phyloP scores from a whole-genome alignment of 2,113 vertebrate species.

The Hymenochirus boettgeri region DNA sequence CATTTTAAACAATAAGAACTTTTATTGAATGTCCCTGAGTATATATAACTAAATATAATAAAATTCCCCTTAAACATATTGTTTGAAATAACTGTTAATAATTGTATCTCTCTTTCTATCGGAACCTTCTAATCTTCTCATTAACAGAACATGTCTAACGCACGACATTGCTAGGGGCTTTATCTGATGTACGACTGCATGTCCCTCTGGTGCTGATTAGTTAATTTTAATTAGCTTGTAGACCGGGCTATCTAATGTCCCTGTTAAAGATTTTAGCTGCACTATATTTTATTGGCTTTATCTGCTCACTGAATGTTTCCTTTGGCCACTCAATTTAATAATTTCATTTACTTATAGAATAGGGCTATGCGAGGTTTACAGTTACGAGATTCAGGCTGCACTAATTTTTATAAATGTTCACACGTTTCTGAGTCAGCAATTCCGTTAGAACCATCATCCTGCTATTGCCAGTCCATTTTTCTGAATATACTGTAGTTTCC shows the following conservation, averaged over 20 bases:
- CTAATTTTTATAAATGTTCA: constrained; percentile 30
- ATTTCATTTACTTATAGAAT: neutral
- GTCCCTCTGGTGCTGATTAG: neutral
- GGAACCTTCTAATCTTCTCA: too few species aligned
- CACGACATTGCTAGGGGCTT: neutral
- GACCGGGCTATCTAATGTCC: neutral
- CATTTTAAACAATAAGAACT: too few species aligned
- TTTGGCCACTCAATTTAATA: neutral
- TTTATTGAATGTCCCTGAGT: too few species aligned
- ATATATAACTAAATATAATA: too few species aligned
- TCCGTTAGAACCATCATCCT: constrained; percentile 27
- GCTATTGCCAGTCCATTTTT: constrained; percentile 39
- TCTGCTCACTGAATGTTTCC: neutral
- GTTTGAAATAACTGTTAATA: too few species aligned
- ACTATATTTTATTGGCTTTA: neutral
- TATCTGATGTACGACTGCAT: neutral
- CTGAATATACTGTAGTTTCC: constrained; percentile 30
- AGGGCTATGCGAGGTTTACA: constrained; percentile 14
- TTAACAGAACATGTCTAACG: too few species aligned
- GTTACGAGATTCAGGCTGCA: constrained; percentile 8
- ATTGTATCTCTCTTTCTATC: too few species aligned
- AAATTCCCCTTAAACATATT: too few species aligned
- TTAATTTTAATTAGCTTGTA: neutral
- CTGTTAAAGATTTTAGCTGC: neutral
- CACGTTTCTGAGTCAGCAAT: constrained; percentile 35